Base-by-base conservation (phyloP, 2,113 vertebrate genomes). In the Tragelaphus strepsiceros region DNA sequence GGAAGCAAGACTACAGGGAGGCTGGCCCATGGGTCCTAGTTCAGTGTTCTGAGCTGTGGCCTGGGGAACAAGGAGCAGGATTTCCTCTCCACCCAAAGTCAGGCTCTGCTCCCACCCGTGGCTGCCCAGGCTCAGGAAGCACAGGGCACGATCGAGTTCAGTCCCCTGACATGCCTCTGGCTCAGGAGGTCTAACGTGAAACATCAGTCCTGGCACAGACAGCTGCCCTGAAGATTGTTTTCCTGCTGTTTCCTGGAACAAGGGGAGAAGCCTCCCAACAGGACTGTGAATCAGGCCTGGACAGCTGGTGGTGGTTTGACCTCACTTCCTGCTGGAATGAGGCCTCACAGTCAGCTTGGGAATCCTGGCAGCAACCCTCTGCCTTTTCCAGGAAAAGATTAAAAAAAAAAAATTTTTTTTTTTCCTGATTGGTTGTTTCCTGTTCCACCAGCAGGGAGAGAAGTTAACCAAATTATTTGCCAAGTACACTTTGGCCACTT, bases 91-190 rank as follows among this genome's bases (percentile, higher is more conserved):
- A 2, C 95, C 67, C 21, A 14, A 83, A 46, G 54, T 43, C 56
- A 7, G 7, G 32, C 49, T 56, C 39, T 64, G 35, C 35, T 14
- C 24, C n/a, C 22, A 62, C 88, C 46, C 0, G 0, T 4, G 43
- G 14, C 54, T 71, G 17, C 61, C 9, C 13, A 71, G 26, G 14
- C 61, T 64, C n/a, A 2, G 7, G 59, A 39, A 8, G 17, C 49
- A 9, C 30, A 16, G 2, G 1, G 6, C 3, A 10, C 4, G 1
- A 2, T 59, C n/a, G n/a, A 26, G 28, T 8, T 67, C 39, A 10
- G 51, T 22, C 83, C 46, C 7, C 49, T 3, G 12, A 67, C 30
- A 13, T 4, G 26, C 8, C 21, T 26, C n/a, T 24, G 46, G 5
- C 12, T 77, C 61, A 2, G 58, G 10, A 22, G 12, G 7, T 43